A percentile compares a stretch with the other conserved stretches of the same genome.
phyloP scores from a whole-genome alignment of 2,113 vertebrate genomes.

The Pogona vitticeps region DNA sequence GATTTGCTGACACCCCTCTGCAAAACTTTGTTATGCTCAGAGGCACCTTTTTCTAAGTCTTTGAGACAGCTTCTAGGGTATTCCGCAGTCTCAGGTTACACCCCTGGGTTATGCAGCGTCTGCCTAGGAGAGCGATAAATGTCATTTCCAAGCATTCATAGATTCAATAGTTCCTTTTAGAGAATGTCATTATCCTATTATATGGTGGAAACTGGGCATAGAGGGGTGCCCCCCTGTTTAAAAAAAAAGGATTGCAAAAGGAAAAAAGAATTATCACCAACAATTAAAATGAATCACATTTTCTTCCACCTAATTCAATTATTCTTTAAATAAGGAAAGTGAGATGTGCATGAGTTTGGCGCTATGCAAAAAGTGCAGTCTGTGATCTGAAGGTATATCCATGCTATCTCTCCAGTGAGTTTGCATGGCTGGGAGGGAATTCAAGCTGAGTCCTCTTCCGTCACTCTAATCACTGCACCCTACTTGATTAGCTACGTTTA shows the following conservation, averaged over 20 bases:
- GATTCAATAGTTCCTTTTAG: constrained; percentile 48
- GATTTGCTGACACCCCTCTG: not conserved
- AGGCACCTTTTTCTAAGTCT: not conserved
- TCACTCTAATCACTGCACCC: no score
- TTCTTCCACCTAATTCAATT: constrained; percentile 77
- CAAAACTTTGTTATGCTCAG: not conserved
- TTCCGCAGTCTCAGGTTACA: not conserved
- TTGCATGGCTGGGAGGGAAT: no score
- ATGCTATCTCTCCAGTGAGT: no score
- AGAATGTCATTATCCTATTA: constrained; percentile 72
- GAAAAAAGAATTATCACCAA: constrained; percentile 75
- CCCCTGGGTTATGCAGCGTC: no score
- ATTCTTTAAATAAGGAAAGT: constrained; percentile 62
- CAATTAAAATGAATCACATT: constrained; percentile 83
- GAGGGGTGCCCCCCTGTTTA: not conserved
- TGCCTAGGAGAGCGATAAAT: not conserved
- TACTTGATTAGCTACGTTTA: no score
- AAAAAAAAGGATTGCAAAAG: constrained; percentile 22
- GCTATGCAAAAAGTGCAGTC: constrained; percentile 51
- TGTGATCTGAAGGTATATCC: no score
- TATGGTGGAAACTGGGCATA: constrained; percentile 62
- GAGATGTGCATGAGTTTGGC: constrained; percentile 25
- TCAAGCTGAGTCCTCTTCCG: no score
- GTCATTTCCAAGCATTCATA: constrained; percentile 30
- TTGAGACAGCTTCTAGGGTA: not conserved